These are phyloP conservation scores for Silurus asotus DNA, from an alignment of 2,113 vertebrate species.

Conservation along the genomic window DNA sequence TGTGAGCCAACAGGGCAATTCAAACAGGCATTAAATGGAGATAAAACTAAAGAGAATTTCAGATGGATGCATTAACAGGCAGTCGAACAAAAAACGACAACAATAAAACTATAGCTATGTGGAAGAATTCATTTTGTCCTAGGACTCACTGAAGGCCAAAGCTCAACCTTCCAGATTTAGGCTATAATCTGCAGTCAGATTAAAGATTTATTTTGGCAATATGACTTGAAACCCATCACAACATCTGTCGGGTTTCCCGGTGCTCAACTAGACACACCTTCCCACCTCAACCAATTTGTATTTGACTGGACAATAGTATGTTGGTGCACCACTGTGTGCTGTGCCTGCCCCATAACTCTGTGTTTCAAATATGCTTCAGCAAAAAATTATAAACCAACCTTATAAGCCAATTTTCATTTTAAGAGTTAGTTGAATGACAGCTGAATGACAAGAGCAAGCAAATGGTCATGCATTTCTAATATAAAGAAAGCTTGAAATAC, in stretches of 20 bases:
- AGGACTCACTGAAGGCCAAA: neutral
- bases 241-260: neutral
- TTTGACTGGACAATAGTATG: neutral
- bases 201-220: neutral
- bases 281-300: neutral
- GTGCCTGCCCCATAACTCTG: neutral
- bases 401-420: conserved; percentile 3
- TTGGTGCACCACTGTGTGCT: neutral
- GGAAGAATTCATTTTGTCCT: neutral
- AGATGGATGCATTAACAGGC: neutral
- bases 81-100: neutral
- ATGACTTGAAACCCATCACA: neutral
- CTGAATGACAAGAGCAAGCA: neutral
- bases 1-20: neutral
- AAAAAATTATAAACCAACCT: conserved; percentile 1
- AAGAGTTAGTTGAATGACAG: neutral
- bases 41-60: neutral
- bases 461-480: neutral
- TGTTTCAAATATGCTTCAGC: neutral
- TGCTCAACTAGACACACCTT: neutral
- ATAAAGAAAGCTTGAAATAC: neutral
- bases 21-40: neutral
- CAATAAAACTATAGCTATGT: neutral
- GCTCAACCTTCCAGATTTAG: neutral
- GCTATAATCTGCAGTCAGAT: neutral